Base-by-base conservation (phyloP, 2,888 invertebrate species). In the Coleophora deauratella region DNA sequence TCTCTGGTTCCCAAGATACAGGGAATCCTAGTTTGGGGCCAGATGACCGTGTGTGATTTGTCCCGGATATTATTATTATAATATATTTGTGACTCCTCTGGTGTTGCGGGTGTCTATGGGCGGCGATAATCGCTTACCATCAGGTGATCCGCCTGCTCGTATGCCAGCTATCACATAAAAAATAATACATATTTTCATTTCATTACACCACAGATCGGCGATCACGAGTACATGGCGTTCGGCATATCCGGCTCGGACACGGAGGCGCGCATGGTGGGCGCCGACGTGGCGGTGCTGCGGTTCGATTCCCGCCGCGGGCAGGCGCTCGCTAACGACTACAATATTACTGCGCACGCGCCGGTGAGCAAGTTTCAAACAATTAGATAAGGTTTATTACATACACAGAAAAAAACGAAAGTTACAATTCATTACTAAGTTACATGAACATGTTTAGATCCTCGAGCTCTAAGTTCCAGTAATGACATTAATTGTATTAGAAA, bases 181-280 rank as follows among this genome's bases (percentile, higher is more conserved):
- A 21, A 6, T 21, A 21, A 6, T 21, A 21, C 3, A 21, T 6
- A 3, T 6, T 21, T 3, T 6, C 21, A 6, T 21, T 21, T 21
- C 6, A 6, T 21, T 3, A 21, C 21, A 21, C 21, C 6, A 6
- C 21, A 21, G 21, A 78, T 79, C 31, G 86, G 67, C 0, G 89
- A 89, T 52, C 86, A 92, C 57, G 95, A 95, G 55, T 97, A 97
- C 76, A 92, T 97, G 90, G 91, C 95, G 10, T 96, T 96, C 73
- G 97, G 97, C 28, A 78, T 96, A 40, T 96, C 96, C 15, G 96
- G 96, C 37, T 90, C 91, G 1, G 78, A 79, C 8, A 80, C 81
- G 13, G 82, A 86, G 33, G 91, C 94, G 52, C 89, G 89, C 73
- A 97, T 97, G 96, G 78, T 93, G 57, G 95, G 94, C 37, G 90